phyloP scores from a whole-genome alignment of 2,888 invertebrate genomes.

The Nemapogon koenigi region DNA sequence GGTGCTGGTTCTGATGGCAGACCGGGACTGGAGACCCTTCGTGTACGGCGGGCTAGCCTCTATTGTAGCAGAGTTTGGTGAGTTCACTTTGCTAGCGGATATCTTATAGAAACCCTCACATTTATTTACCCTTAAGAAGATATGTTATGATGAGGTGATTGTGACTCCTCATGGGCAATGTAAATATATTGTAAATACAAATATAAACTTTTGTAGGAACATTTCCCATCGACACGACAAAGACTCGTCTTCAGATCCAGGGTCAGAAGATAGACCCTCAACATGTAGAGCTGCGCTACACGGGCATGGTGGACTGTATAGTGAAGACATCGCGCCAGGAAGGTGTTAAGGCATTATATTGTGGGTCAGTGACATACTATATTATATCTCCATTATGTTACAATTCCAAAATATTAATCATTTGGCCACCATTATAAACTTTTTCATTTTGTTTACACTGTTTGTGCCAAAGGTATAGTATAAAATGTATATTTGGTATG shows the following conservation, averaged over 20 bases:
- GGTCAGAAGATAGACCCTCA: conserved; percentile 84
- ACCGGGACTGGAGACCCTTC: conserved; percentile 90
- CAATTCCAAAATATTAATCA: no score
- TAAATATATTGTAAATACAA: no score
- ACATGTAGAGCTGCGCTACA: conserved; percentile 78
- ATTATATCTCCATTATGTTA: background rate
- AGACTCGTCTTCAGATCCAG: conserved; percentile 93
- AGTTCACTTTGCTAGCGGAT: conserved; percentile 28
- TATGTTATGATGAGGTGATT: no score
- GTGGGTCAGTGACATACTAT: conserved; percentile 39
- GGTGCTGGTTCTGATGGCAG: conserved; percentile 75
- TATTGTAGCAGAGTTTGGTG: conserved; percentile 93
- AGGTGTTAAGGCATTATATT: conserved; percentile 85
- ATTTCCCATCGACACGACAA: conserved; percentile 96
- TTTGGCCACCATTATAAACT: no score
- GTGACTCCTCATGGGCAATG: no score
- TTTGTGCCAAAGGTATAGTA: no score
- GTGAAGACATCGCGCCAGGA: conserved; percentile 86
- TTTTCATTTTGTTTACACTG: no score
- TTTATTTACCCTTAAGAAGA: no score
- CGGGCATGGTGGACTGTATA: conserved; percentile 92
- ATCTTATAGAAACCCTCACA: no score
- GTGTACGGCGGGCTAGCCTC: conserved; percentile 94
- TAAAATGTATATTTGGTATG: no score
- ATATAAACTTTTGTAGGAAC: conserved; percentile 83